Evolutionary conservation across 1,140 invertebrate genomes (phyloP), one percentile per base, ranked within the genome.

Genomic region (Drosophila lini): DNA sequence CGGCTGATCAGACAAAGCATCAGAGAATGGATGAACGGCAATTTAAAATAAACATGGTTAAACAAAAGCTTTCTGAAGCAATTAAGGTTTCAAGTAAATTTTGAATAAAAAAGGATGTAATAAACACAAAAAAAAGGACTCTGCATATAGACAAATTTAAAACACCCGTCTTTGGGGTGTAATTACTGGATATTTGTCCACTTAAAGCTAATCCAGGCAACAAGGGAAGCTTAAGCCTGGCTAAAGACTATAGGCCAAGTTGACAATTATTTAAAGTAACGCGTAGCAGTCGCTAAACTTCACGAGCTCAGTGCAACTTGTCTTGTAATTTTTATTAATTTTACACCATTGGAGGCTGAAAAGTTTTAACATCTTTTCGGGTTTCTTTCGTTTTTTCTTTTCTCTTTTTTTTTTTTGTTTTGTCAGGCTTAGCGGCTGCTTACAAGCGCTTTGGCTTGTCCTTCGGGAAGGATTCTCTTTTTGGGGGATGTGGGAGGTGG

Each of bases 251-350:
- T 62, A 25, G 47, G 55, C 57, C 47, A 45, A 50, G 25, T 34
- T 78, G 53, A 80, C 62, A 77, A 82, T 86, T 80, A 82, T 79
- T 85, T 65, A 69, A 34, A 40, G 42, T 60, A 50, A 74, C 61
- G 38, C 69, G 53, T 28, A 74, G 42, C 64, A 79, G 70, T 63
- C 50, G 74, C 63, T 47, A 53, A 85, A 86, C 79, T 85, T 85
- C 50, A 67, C 34, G 19, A 36, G 61, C 81, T 74, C 61, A 76
- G 57, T 56, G 58, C 55, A 60, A 65, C 60, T 75, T 76, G 73
- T 60, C 79, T 67, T 73, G 83, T 86, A 86, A 86, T 86, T 86
- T 88, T 88, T 86, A 86, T 86, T 86, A 86, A 86, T 86, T 86
- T 88, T 85, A 82, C 80, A 74, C 68, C 75, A 78, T 78, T 70